Conservation (phyloP, 2,113 vertebrate species). For the Megalops atlanticus region DNA sequence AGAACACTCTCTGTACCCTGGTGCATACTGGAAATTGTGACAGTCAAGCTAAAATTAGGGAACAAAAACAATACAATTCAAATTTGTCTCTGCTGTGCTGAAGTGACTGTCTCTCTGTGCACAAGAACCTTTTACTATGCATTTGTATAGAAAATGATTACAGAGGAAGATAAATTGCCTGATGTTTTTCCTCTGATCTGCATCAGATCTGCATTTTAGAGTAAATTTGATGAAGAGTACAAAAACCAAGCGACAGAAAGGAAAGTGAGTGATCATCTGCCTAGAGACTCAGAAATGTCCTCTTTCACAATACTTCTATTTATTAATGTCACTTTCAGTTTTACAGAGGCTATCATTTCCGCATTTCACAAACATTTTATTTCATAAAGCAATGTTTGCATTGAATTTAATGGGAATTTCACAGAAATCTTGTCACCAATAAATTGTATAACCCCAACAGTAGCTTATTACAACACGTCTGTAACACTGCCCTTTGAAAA, state of each 20-base stretch:
- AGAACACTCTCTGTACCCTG: no score
- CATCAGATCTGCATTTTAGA: neutral
- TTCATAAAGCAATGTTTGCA: neutral
- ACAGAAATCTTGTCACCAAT: no score
- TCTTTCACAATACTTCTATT: conserved; percentile 24
- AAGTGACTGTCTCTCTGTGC: no score
- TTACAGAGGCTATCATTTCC: conserved; percentile 58
- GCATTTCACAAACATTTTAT: conserved; percentile 35
- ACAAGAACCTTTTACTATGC: no score
- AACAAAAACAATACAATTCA: no score
- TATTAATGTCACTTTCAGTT: conserved; percentile 43
- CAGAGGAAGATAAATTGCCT: neutral
- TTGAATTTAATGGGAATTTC: no score
- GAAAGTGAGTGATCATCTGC: no score
- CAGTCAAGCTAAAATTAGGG: no score
- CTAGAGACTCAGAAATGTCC: neutral
- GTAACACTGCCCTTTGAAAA: no score
- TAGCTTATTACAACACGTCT: neutral
- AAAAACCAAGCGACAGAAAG: neutral
- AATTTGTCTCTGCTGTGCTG: no score
- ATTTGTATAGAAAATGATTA: neutral
- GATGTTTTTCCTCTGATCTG: neutral
- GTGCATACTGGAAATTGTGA: no score
- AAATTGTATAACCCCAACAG: no score
- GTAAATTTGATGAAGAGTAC: neutral